Evolutionary conservation across 1,140 invertebrate species (phyloP), one percentile per base, ranked within the genome.

Genomic region (Apis cerana): DNA sequence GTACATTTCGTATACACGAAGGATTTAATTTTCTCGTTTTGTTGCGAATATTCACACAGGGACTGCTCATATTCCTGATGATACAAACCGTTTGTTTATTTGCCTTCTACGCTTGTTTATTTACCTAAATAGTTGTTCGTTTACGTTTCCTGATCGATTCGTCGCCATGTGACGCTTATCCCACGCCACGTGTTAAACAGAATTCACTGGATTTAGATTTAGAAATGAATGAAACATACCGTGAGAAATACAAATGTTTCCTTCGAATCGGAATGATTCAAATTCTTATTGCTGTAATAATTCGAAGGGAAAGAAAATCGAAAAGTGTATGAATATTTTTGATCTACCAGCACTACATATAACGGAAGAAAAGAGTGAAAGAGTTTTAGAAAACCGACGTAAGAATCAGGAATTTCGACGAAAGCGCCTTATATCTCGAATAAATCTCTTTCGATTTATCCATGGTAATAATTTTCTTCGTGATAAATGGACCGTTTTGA

Each of bases 361-460:
- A 75, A 48, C 50, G n/a, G 48, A 58, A 56, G 61, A 48, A 27
- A 21, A 13, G n/a, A 52, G 33, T 43, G 58, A 67, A 80, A 75
- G 59, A 80, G 50, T 80, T 67, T 67, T 62, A 56, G 52, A 43
- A 7, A 43, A 33, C n/a, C 17, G 59, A 59, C 19, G 58, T 58
- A 50, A 27, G 33, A 78, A 69, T 50, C 65, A 27, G 54, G 21
- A 54, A 23, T 33, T 17, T 58, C 15, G 64, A 19, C 64, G 17
- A 23, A 50, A 59, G 19, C 67, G 43, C 8, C 43, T 79, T 79
- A 50, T 11, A 50, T 19, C 13, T 21, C 23, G 48, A 61, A 70
- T 79, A 71, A 79, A 79, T 79, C 67, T 50, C 43, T 15, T 58
- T 69, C 52, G 52, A 69, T 23, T 67, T 21, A 48, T 78, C 15